A percentile compares a stretch with the other conserved stretches of the same genome.
phyloP scores from a whole-genome alignment of 2,888 invertebrate species.

The Megalurothrips usitatus region DNA sequence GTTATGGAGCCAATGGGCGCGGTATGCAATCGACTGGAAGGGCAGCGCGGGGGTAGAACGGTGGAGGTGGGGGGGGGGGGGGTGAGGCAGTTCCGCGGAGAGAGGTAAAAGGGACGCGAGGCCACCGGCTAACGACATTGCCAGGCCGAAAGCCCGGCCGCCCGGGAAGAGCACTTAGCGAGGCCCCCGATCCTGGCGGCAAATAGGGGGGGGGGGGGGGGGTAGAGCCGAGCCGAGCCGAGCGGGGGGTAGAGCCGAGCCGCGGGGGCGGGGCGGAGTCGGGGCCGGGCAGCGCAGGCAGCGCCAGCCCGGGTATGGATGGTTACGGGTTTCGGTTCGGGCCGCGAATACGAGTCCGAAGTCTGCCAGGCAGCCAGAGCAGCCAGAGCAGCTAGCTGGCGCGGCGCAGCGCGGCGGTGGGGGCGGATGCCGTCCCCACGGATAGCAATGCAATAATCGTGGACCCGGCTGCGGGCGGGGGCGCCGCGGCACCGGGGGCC shows the following conservation, averaged over 20 bases:
- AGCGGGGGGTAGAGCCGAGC: not conserved
- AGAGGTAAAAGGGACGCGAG: conserved; percentile 15
- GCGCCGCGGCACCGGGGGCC: too few species aligned
- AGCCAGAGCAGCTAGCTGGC: too few species aligned
- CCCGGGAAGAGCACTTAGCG: not conserved
- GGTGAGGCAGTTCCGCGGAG: not conserved
- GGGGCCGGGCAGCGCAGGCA: too few species aligned
- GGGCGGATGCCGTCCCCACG: too few species aligned
- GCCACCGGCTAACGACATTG: conserved; percentile 19
- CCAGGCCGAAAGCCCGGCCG: not conserved
- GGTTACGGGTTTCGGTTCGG: too few species aligned
- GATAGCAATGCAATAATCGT: too few species aligned
- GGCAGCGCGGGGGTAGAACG: not conserved
- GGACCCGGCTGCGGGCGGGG: too few species aligned
- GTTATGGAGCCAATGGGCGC: not conserved
- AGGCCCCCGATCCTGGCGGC: conserved; percentile 4
- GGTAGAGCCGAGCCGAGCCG: conserved; percentile 15
- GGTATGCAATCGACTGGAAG: conserved; percentile 13
- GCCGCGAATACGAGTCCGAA: too few species aligned
- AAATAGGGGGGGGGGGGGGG: not conserved
- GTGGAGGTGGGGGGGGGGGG: conserved; percentile 3
- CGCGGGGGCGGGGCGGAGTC: not conserved
- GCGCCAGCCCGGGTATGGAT: too few species aligned
- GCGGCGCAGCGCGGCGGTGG: too few species aligned
- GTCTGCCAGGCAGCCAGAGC: too few species aligned